phyloP scores from a whole-genome alignment of 2,888 invertebrate species.

The Machimus rusticus region DNA sequence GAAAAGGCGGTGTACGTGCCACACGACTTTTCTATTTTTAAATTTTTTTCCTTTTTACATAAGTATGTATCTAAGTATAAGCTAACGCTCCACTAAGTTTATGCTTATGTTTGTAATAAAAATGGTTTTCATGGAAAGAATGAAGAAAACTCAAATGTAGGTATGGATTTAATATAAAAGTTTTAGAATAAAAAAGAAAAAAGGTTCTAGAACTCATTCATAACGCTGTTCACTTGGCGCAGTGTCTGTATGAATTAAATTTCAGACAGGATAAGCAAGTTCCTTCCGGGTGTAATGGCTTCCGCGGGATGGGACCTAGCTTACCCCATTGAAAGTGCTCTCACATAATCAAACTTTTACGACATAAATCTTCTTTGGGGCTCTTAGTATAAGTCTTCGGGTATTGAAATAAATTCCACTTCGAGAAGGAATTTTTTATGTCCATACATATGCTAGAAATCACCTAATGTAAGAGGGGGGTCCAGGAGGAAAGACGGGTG shows the following conservation, averaged over 20 bases:
- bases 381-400: neutral
- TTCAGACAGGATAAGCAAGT: neutral
- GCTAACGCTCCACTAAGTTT: neutral
- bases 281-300: neutral
- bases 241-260: neutral
- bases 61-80: neutral
- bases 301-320: neutral
- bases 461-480: neutral
- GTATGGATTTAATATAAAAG: neutral
- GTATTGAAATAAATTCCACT: slow-evolving; percentile 15
- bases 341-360: slow-evolving; percentile 5
- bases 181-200: neutral
- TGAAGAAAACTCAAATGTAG: neutral
- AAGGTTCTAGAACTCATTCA: neutral
- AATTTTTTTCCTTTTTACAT: neutral
- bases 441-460: neutral
- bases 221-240: neutral
- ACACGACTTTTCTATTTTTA: neutral
- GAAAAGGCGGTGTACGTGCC: neutral
- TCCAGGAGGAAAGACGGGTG: neutral
- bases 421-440: neutral
- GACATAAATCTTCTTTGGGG: slow-evolving; percentile 11
- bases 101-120: neutral
- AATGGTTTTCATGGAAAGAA: neutral
- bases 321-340: neutral